Evolutionary conservation across 2,888 invertebrate species (phyloP).

Genomic region (Neoaliturus tenellus): DNA sequence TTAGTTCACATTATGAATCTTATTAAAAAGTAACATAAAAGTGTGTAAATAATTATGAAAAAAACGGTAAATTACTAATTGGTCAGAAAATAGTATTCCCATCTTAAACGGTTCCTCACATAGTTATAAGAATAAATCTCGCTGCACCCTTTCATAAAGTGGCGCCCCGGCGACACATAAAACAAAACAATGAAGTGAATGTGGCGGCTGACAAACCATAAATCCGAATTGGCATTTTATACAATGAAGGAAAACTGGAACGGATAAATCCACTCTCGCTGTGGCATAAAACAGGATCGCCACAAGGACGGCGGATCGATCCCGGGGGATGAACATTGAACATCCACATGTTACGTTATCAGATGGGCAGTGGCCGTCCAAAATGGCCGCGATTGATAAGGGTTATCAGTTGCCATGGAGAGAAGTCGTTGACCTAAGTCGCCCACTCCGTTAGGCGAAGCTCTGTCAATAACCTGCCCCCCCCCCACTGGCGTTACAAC

Average conservation of each 20-base stretch:
- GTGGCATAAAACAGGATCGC: not conserved
- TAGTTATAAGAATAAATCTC: too few relatives aligned
- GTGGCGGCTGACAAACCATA: not conserved
- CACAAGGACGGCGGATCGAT: not conserved
- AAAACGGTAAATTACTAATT: too few relatives aligned
- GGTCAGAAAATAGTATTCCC: too few relatives aligned
- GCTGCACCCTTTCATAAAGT: not conserved
- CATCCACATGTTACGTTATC: slow-evolving; percentile 7
- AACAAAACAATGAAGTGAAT: not conserved
- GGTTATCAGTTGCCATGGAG: slow-evolving; percentile 22
- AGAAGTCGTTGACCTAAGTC: slow-evolving; percentile 19
- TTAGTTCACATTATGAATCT: too few relatives aligned
- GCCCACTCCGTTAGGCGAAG: not conserved
- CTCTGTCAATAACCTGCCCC: not conserved
- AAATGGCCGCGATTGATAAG: slow-evolving; percentile 21
- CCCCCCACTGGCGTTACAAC: not conserved
- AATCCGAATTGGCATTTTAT: not conserved
- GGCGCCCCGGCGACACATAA: not conserved
- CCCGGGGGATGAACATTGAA: not conserved
- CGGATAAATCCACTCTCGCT: not conserved
- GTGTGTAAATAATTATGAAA: too few relatives aligned
- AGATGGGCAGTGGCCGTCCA: slow-evolving; percentile 2
- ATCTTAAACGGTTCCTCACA: too few relatives aligned
- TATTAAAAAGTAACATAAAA: too few relatives aligned
- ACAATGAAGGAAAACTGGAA: not conserved